A percentile compares a stretch with the other conserved stretches of the same genome.
Evolutionary conservation across 2,113 vertebrate species (phyloP).

Genomic region (Gymnocephalus cernua): DNA sequence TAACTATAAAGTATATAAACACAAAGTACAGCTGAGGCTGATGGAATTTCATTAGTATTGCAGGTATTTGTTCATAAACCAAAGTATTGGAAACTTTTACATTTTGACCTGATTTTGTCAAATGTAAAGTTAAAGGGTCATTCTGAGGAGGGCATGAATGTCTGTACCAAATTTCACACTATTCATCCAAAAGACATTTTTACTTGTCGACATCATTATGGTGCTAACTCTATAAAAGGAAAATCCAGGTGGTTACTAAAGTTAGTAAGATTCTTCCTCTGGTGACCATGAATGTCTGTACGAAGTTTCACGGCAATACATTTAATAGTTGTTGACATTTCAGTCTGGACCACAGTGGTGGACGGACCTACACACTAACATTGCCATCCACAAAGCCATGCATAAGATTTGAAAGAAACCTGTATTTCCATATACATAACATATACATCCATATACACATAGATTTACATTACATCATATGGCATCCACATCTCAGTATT

Average conservation of each 20-base stretch:
- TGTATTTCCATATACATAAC: not conserved
- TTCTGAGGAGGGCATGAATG: not conserved
- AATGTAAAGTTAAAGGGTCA: too few species aligned
- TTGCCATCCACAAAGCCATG: not conserved
- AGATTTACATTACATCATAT: not conserved
- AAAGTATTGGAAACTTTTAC: too few species aligned
- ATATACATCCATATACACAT: not conserved
- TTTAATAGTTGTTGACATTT: not conserved
- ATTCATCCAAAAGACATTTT: not conserved
- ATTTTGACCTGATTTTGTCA: too few species aligned
- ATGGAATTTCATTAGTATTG: not conserved
- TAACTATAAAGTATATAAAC: not conserved
- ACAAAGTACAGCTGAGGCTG: not conserved
- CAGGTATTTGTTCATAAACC: constrained; percentile 1
- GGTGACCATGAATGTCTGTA: not conserved
- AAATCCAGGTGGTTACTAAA: too few species aligned
- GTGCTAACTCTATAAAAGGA: too few species aligned
- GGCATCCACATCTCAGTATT: not conserved
- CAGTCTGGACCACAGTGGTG: not conserved
- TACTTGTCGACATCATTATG: not conserved
- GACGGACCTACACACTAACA: not conserved
- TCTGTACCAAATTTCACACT: not conserved
- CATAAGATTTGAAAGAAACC: not conserved
- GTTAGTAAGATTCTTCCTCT: not conserved
- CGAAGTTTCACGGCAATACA: not conserved